Percentiles rank a stretch among this genome's conserved stretches.
phyloP scores from a whole-genome alignment of 30 jellyfish, hydroid and myxozoan genomes.

The Turritopsis rubra region DNA sequence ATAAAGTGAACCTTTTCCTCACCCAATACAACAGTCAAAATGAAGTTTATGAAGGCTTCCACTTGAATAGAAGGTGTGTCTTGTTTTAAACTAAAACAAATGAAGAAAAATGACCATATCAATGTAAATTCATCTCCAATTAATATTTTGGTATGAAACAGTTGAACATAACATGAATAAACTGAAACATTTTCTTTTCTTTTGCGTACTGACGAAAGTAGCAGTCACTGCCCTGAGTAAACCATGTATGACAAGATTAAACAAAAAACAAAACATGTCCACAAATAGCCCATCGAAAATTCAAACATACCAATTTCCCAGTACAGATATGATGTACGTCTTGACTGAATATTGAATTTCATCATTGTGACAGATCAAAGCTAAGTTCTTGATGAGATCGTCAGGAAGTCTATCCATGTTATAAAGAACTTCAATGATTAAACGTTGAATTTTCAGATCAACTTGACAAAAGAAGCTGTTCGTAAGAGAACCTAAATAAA shows the following conservation, averaged over 20 bases:
- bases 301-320: background rate
- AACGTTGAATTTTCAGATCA: background rate
- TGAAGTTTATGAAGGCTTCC: slow-evolving; percentile 42
- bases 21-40: slow-evolving; percentile 41
- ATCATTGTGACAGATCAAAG: background rate
- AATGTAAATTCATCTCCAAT: too few relatives aligned
- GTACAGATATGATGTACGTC: slow-evolving; percentile 17
- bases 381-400: slow-evolving; percentile 4
- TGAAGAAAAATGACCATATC: background rate
- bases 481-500: background rate
- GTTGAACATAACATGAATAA: too few relatives aligned
- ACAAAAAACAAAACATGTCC: too few relatives aligned
- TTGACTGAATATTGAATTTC: background rate
- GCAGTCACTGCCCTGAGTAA: too few relatives aligned
- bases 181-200: too few relatives aligned
- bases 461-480: slow-evolving; percentile 5
- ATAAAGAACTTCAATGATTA: slow-evolving; percentile 1
- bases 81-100: slow-evolving; percentile 15
- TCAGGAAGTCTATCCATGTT: background rate
- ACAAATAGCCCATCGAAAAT: background rate
- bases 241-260: too few relatives aligned
- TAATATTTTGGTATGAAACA: too few relatives aligned
- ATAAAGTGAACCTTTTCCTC: too few relatives aligned
- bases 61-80: slow-evolving; percentile 20
- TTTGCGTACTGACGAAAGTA: too few relatives aligned